A percentile compares a stretch with the other conserved stretches of the same genome.
Evolutionary conservation across 2,888 invertebrate genomes (phyloP).

Genomic region (Muschampia plurimacula): DNA sequence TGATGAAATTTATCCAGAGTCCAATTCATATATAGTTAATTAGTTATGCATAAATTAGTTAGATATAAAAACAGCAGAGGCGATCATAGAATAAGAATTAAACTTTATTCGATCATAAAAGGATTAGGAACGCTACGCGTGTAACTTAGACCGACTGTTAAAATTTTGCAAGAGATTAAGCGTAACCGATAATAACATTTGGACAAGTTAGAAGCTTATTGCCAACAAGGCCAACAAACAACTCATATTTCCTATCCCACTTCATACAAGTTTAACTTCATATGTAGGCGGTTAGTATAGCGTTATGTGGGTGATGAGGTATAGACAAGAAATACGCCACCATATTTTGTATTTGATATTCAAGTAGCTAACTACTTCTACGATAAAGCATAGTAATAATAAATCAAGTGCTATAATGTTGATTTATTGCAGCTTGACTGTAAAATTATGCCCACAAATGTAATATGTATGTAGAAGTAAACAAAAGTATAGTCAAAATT

Average conservation of each 20-base stretch:
- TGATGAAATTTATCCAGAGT: too few relatives aligned
- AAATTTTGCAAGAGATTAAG: slow-evolving; percentile 26
- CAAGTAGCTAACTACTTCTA: background rate
- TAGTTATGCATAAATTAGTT: too few relatives aligned
- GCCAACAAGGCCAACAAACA: slow-evolving; percentile 14
- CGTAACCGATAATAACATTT: slow-evolving; percentile 24
- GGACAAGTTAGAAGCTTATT: slow-evolving; percentile 30
- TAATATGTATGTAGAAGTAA: too few relatives aligned
- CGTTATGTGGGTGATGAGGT: slow-evolving; percentile 29
- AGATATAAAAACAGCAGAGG: background rate
- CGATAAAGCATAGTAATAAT: too few relatives aligned
- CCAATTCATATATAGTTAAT: too few relatives aligned
- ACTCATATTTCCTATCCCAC: slow-evolving; percentile 25
- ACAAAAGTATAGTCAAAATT: too few relatives aligned
- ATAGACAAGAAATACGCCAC: slow-evolving; percentile 22
- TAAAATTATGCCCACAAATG: too few relatives aligned
- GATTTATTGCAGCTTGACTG: too few relatives aligned
- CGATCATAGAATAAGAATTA: background rate
- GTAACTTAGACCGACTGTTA: slow-evolving; percentile 30
- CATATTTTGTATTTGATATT: slow-evolving; percentile 9
- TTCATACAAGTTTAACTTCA: slow-evolving; percentile 17
- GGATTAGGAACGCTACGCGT: background rate
- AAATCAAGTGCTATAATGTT: too few relatives aligned
- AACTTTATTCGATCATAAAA: background rate
- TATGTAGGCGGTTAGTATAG: slow-evolving; percentile 19